Evolutionary conservation across 2,797 vertebrate genomes (phyloP).

Genomic region (Smutsia gigantea): DNA sequence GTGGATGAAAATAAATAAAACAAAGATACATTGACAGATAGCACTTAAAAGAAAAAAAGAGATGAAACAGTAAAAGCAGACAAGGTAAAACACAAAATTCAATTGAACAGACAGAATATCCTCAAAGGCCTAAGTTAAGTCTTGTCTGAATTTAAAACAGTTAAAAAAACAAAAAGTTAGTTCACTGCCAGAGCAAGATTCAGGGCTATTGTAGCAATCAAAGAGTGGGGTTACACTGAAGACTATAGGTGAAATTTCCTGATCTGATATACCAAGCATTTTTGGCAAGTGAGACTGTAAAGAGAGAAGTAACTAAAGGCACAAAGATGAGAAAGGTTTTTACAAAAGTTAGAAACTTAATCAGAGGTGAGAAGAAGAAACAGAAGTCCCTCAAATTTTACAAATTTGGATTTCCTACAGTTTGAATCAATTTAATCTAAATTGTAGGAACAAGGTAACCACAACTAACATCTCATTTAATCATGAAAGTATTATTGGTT

Average conservation of each 20-base stretch:
- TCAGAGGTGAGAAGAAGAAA: not conserved
- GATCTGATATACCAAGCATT: not conserved
- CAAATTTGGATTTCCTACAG: not conserved
- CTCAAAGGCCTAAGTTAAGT: constrained; percentile 56
- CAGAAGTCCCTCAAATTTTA: not conserved
- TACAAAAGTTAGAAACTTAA: constrained; percentile 18
- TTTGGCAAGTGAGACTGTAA: constrained; percentile 19
- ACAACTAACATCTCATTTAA: not conserved
- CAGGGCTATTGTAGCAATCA: constrained; percentile 6
- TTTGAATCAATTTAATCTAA: not conserved
- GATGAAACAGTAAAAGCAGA: constrained; percentile 71
- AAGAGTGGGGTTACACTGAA: not conserved
- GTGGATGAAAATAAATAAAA: constrained; percentile 71
- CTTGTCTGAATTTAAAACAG: constrained; percentile 72
- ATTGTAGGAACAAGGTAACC: not conserved
- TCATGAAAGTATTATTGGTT: not conserved
- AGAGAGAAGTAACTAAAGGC: not conserved
- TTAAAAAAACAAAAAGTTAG: constrained; percentile 58
- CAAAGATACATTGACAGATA: constrained; percentile 56
- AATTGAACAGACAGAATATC: constrained; percentile 62
- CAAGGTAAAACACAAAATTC: constrained; percentile 67
- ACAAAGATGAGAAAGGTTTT: not conserved
- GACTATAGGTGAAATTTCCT: not conserved
- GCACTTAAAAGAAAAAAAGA: constrained; percentile 70
- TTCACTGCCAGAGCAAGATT: not conserved